phyloP scores from a whole-genome alignment of 1,140 invertebrate species.

The Drosophila busckii region DNA sequence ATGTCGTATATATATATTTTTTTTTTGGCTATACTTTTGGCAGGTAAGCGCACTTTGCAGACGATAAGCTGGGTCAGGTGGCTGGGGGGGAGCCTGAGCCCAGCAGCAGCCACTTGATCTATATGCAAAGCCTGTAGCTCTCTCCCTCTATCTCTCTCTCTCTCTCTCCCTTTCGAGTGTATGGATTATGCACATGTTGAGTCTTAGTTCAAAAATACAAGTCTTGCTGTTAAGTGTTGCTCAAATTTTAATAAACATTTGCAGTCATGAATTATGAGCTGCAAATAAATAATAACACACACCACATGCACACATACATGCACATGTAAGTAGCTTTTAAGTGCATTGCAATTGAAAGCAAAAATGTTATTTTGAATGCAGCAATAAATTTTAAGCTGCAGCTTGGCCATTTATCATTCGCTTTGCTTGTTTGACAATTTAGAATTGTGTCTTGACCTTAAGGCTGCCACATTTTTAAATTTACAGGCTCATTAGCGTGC shows the following conservation, averaged over 20 bases:
- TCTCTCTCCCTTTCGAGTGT: constrained; percentile 7
- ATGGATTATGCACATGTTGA: constrained; percentile 64
- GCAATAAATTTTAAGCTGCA: constrained; percentile 19
- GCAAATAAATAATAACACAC: too few species aligned
- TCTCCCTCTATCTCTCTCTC: not conserved
- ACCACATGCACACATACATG: too few species aligned
- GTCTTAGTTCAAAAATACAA: constrained; percentile 31
- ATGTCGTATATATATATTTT: constrained; percentile 31
- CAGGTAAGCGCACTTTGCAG: constrained; percentile 56
- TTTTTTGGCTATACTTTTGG: constrained; percentile 10
- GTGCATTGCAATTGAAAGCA: constrained; percentile 13
- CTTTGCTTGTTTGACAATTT: not conserved
- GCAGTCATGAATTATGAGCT: constrained; percentile 44
- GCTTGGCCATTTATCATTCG: not conserved
- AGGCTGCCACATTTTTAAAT: constrained; percentile 20
- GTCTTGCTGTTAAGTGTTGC: constrained; percentile 35
- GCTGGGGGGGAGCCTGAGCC: constrained; percentile 1
- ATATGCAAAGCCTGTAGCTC: constrained; percentile 42
- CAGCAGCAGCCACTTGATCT: constrained; percentile 37
- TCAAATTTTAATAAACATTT: constrained; percentile 58
- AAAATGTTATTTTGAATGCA: constrained; percentile 13
- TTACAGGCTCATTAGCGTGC: constrained; percentile 33
- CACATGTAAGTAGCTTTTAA: not conserved
- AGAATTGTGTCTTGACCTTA: constrained; percentile 12
- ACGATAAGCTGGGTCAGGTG: constrained; percentile 53